These are phyloP conservation scores for Plagodis pulveraria DNA, from an alignment of 2,888 invertebrate genomes.

Conservation along the genomic window DNA sequence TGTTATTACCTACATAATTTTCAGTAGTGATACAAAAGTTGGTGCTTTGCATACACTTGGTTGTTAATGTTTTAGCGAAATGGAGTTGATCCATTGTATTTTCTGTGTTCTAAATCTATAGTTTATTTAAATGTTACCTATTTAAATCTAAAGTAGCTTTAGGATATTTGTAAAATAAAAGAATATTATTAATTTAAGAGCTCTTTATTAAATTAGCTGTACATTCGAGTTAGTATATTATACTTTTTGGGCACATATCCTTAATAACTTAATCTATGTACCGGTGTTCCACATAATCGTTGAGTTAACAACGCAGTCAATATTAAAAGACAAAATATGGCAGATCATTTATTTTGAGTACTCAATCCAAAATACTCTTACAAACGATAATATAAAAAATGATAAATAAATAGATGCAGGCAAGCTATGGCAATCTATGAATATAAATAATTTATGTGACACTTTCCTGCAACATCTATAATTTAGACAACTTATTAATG, in stretches of 20 bases:
- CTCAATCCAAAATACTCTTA: slow-evolving; percentile 77
- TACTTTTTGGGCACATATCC: slow-evolving; percentile 83
- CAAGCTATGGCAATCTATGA: slow-evolving; percentile 82
- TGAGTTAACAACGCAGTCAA: slow-evolving; percentile 78
- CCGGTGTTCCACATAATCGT: slow-evolving; percentile 70
- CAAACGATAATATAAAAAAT: slow-evolving; percentile 75
- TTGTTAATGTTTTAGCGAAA: slow-evolving; percentile 8
- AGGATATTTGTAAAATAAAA: slow-evolving; percentile 35
- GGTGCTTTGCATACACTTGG: slow-evolving; percentile 11
- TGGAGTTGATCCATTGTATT: slow-evolving; percentile 16
- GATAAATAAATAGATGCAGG: slow-evolving; percentile 83
- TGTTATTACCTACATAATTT: no score
- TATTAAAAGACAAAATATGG: slow-evolving; percentile 83
- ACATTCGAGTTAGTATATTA: slow-evolving; percentile 86
- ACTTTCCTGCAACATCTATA: slow-evolving; percentile 79
- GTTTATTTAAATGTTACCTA: slow-evolving; percentile 29
- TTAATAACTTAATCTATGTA: slow-evolving; percentile 75
- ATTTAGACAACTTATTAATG: slow-evolving; percentile 60
- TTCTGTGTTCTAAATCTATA: slow-evolving; percentile 18
- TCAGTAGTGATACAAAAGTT: background rate
- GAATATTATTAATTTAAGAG: slow-evolving; percentile 64
- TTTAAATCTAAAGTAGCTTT: slow-evolving; percentile 31
- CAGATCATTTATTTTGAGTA: slow-evolving; percentile 84
- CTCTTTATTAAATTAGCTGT: slow-evolving; percentile 85
- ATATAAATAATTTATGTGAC: slow-evolving; percentile 76